Base-by-base conservation (phyloP, 1,140 invertebrate genomes). In the Ericerus pela region DNA sequence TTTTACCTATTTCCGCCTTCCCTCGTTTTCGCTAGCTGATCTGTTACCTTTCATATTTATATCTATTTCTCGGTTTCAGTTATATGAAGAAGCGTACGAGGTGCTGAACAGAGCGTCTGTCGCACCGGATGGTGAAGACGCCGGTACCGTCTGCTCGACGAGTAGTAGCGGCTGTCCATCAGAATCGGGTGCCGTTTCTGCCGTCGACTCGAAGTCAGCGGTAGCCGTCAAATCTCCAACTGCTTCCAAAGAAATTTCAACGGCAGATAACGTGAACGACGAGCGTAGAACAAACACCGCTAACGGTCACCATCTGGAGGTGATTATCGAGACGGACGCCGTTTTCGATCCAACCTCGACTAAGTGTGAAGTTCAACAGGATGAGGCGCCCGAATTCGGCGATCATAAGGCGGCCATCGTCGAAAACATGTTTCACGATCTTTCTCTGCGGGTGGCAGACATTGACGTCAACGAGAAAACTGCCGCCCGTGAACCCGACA, bases 291-390 rank as follows among this genome's bases (percentile, higher is more conserved):
- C 16, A 4, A 41, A 51, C 26, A 28, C 27, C 18, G n/a, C n/a
- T n/a, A n/a, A n/a, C n/a, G 36, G 43, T 53, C 28, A 57, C 18
- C 37, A 58, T 26, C 31, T 58, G 27, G 56, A 58, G 38, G 56
- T 58, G 8, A 58, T 58, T 10, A 20, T 52, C 6, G 56, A 58
- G 30, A 58, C 51, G 14, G 56, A 58, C 26, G 37, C 56, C 2
- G 24, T 33, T 4, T 53, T 36, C 12, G 56, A 58, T 20, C 14
- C 29, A 24, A 53, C 33, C n/a, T n/a, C n/a, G n/a, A n/a, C n/a
- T n/a, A n/a, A n/a, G n/a, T n/a, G n/a, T n/a, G n/a, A n/a, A n/a
- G n/a, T n/a, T n/a, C n/a, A n/a, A n/a, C n/a, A n/a, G n/a, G n/a
- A n/a, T n/a, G n/a, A n/a, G n/a, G n/a, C n/a, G n/a, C n/a, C n/a